A percentile compares a stretch with the other conserved stretches of the same genome.
phyloP scores from a whole-genome alignment of 2,888 invertebrate species.

The Cephus sareptanus region DNA sequence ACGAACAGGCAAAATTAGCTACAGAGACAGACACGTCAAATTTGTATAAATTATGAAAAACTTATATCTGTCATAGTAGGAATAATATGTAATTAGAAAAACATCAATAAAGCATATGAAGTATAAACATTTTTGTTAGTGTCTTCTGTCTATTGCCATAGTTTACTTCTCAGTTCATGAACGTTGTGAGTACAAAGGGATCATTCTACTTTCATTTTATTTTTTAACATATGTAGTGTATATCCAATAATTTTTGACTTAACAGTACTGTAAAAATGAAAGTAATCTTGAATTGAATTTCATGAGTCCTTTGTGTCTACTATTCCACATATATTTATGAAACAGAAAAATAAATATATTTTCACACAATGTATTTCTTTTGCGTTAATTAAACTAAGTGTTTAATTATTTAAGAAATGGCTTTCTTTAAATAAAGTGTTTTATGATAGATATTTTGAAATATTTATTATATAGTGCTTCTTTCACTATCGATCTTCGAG shows the following conservation, averaged over 20 bases:
- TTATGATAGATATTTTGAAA: constrained; percentile 13
- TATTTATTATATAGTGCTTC: constrained; percentile 13
- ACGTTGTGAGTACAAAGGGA: background rate
- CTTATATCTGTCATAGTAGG: constrained; percentile 4
- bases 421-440: constrained; percentile 16
- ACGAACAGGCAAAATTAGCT: constrained; percentile 79
- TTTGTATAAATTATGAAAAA: constrained; percentile 68
- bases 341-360: background rate
- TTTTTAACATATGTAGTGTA: background rate
- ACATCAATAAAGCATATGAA: constrained; percentile 10
- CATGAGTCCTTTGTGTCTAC: background rate
- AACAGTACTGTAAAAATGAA: background rate
- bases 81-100: constrained; percentile 12
- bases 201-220: background rate
- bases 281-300: background rate
- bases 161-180: background rate
- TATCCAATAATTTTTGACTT: background rate
- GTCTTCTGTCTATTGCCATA: background rate
- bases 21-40: constrained; percentile 79
- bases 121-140: constrained; percentile 33
- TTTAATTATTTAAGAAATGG: constrained; percentile 6
- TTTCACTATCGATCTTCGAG: constrained; percentile 82
- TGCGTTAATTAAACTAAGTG: constrained; percentile 11
- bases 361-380: constrained; percentile 11
- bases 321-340: background rate